Evolutionary conservation across 1,140 invertebrate genomes (phyloP), one percentile per base, ranked within the genome.

Genomic region (Macrosteles quadrilineatus): DNA sequence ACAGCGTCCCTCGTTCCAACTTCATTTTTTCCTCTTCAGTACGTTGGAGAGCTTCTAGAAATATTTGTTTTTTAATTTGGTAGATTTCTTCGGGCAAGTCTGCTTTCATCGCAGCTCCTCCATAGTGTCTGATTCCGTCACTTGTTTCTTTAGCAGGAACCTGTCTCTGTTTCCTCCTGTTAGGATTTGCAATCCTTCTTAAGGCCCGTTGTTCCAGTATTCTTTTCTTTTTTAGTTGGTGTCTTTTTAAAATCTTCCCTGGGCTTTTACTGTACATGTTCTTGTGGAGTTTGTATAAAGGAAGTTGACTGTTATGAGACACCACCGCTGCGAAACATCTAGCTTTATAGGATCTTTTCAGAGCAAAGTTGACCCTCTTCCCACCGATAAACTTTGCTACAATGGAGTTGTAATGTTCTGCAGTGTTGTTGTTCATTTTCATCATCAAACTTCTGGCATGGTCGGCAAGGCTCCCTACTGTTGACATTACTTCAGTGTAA

Each of bases 301-400:
- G 11, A n/a, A 12, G 23, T 55, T 55, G 6, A 11, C 6, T 55
- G 50, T 55, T 55, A 17, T 43, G 36, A 17, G 36, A 9, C 17
- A 43, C 36, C 9, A 55, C 50, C 6, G 50, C 50, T 12, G 50
- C 50, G 9, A 19, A 55, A 19, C 50, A 55, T 55, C 50, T 55
- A 23, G 50, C 50, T 23, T 55, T 11, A 19, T 55, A 55, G 6
- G 50, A 55, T 23, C 50, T 55, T 55, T 55, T 55, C 50, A 12
- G 6, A 9, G 50, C 11, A 55, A n/a, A 55, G 19, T 23, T 55
- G 19, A 55, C 50, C 21, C 50, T 55, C 19, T 43, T 43, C 17
- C 36, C 36, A 11, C 36, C 36, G 17, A 43, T 43, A 43, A 43
- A 43, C 17, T 43, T 55, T 55, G 14, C 50, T 23, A 55, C 50